Conservation (phyloP, 2,888 invertebrate species). For the Drosophila kuntzei region DNA sequence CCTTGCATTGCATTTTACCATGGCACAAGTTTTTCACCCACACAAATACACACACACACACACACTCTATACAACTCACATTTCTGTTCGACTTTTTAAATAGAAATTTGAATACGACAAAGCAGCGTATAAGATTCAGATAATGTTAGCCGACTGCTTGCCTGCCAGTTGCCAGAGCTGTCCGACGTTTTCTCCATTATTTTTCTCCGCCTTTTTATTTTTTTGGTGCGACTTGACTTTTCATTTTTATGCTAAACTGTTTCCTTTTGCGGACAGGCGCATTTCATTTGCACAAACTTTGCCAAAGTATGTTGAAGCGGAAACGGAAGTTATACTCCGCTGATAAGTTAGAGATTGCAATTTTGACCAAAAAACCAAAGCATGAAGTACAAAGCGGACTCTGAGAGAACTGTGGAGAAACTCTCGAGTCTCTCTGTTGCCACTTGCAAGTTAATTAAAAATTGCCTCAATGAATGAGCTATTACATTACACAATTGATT, state of each 20-base stretch:
- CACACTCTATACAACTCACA: slow-evolving; percentile 8
- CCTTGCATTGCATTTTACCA: slow-evolving; percentile 61
- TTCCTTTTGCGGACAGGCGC: slow-evolving; percentile 64
- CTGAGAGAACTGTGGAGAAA: background rate
- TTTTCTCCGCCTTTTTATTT: slow-evolving; percentile 15
- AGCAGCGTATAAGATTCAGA: slow-evolving; percentile 74
- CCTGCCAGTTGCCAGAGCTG: slow-evolving; percentile 42
- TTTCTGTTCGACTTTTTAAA: slow-evolving; percentile 49
- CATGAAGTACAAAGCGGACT: background rate
- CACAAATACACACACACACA: slow-evolving; percentile 21
- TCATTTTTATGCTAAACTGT: slow-evolving; percentile 70
- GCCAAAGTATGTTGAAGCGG: slow-evolving; percentile 62
- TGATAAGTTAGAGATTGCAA: slow-evolving; percentile 53
- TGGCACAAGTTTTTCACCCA: slow-evolving; percentile 48
- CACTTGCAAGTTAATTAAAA: slow-evolving; percentile 63
- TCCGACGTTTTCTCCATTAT: slow-evolving; percentile 48
- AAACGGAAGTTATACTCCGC: slow-evolving; percentile 69
- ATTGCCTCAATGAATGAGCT: slow-evolving; percentile 58
- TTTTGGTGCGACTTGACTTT: slow-evolving; percentile 50
- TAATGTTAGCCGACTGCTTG: slow-evolving; percentile 53
- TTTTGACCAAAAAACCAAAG: slow-evolving; percentile 28
- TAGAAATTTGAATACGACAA: slow-evolving; percentile 77
- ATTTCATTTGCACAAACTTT: slow-evolving; percentile 68
- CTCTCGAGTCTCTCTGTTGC: slow-evolving; percentile 1
- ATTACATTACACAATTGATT: slow-evolving; percentile 68